phyloP scores from a whole-genome alignment of 2,888 invertebrate species.

The Harpagoxenus sublaevis region DNA sequence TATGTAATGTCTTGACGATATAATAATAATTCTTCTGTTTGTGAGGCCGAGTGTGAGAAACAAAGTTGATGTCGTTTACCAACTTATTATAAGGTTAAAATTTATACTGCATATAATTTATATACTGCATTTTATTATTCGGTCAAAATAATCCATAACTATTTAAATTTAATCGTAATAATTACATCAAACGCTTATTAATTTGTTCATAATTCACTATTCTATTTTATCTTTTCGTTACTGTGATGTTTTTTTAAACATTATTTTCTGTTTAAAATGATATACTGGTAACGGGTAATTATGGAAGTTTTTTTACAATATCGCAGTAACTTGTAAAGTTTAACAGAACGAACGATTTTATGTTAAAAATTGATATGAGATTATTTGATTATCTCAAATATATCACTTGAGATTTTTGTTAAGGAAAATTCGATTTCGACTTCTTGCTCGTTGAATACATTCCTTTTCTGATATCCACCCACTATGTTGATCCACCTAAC shows the following conservation, averaged over 20 bases:
- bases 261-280: background rate
- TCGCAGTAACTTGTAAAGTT: background rate
- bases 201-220: slow-evolving; percentile 8
- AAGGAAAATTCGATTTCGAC: slow-evolving; percentile 35
- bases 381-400: background rate
- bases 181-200: slow-evolving; percentile 14
- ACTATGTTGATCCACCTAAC: background rate
- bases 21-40: background rate
- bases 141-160: background rate
- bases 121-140: background rate
- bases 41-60: background rate
- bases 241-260: background rate
- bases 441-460: background rate
- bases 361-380: background rate
- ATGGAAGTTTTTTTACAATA: background rate
- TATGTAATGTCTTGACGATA: background rate
- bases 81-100: background rate
- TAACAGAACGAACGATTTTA: background rate
- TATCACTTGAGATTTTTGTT: background rate
- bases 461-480: slow-evolving; percentile 10
- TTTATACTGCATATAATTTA: background rate
- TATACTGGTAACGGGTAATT: background rate
- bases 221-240: slow-evolving; percentile 15
- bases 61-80: background rate
- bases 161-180: slow-evolving; percentile 21